A percentile compares a stretch with the other conserved stretches of the same genome.
phyloP scores from a whole-genome alignment of 1,140 invertebrate species.

The Brachionus sp. region DNA sequence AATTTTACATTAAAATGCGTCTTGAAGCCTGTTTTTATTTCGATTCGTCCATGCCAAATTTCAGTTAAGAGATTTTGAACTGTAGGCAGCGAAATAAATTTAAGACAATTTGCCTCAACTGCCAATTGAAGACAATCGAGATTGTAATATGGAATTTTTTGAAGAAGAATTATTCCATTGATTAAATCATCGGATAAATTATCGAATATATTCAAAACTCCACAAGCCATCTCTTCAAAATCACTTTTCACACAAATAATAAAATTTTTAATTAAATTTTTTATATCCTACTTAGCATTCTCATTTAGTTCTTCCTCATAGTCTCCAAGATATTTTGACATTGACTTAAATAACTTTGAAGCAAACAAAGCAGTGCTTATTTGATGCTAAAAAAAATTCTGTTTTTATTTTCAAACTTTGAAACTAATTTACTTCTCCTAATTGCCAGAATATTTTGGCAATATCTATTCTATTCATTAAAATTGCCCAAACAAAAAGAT shows the following conservation, averaged over 20 bases:
- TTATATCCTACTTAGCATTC: conserved; percentile 46
- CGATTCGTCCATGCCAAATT: conserved; percentile 36
- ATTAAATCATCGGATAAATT: conserved; percentile 42
- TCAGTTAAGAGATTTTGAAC: conserved; percentile 40
- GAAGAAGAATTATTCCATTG: conserved; percentile 28
- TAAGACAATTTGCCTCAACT: conserved; percentile 24
- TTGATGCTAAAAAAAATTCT: conserved; percentile 38
- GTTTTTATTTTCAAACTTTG: too few relatives aligned
- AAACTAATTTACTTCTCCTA: conserved; percentile 50
- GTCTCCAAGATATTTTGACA: conserved; percentile 51
- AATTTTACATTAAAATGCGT: background rate
- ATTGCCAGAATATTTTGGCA: conserved; percentile 55
- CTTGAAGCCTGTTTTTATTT: background rate
- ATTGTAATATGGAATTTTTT: conserved; percentile 42
- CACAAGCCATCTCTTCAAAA: conserved; percentile 53
- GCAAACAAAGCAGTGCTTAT: conserved; percentile 53
- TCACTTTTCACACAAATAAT: conserved; percentile 48
- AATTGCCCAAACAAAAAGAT: conserved; percentile 57
- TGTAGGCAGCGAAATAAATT: conserved; percentile 13
- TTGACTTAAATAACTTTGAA: conserved; percentile 50
- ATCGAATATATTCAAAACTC: conserved; percentile 51
- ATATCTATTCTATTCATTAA: conserved; percentile 55
- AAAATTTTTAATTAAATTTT: background rate
- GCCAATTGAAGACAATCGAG: conserved; percentile 31
- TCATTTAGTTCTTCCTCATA: conserved; percentile 49